Base-by-base conservation (phyloP, 1,140 invertebrate species). In the Drosophila sechellia region DNA sequence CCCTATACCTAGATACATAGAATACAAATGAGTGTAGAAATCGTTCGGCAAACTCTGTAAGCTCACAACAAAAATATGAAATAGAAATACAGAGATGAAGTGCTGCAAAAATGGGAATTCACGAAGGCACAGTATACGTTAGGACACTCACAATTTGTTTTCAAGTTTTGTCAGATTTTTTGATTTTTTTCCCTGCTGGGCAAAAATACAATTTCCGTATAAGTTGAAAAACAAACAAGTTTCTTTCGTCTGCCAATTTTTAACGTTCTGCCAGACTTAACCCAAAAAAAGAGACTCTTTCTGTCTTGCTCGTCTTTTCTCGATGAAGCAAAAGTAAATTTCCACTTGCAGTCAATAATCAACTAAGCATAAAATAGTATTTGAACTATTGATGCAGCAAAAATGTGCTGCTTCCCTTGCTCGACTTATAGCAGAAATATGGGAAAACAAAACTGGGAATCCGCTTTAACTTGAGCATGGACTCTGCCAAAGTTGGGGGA, bases 331-430 rank as follows among this genome's bases (percentile, higher is more conserved):
- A 80, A 84, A 75, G 72, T 75, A 75, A 75, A 75, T 75, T 75
- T 75, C 72, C 60, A 75, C 72, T 75, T 75, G 72, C 79, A 89
- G 84, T 89, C 84, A 84, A 89, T 89, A 89, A 89, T 89, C 84
- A 89, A 89, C 84, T 89, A 89, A 89, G 85, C 84, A 89, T 89
- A 89, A 89, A 89, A 89, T 89, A 89, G 84, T 89, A 89, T 89
- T 90, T 89, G 84, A 87, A 81, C 84, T 87, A 87, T 87, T 89
- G 84, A 84, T 77, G 84, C 84, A 89, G 83, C 84, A 87, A 89
- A 87, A 87, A 87, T 87, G 81, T 76, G 77, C 57, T 77, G 59
- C 61, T 85, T 64, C 68, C 77, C 56, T 25, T 56, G 12, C 50
- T 27, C 57, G 42, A 61, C n/a, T 69, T 57, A 17, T 31, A 22